These are phyloP conservation scores for Marmota monax DNA, from an alignment of 2,113 vertebrate genomes.

Conservation along the genomic window DNA sequence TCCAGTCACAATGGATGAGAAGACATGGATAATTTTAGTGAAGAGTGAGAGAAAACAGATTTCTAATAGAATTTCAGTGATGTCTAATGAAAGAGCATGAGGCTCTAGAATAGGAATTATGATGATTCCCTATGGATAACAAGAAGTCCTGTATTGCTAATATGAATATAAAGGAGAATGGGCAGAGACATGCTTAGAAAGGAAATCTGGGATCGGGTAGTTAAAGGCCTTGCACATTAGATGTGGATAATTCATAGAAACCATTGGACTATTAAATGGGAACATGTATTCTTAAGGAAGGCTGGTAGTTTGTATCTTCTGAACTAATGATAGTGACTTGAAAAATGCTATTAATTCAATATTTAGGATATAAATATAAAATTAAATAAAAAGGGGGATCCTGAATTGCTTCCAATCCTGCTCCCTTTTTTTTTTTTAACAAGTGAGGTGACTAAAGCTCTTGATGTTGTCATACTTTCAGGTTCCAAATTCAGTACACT, in stretches of 20 bases:
- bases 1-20: not conserved
- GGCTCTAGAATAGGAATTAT: not conserved
- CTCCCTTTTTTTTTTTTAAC: not conserved
- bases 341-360: not conserved
- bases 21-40: not conserved
- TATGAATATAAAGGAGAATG: not conserved
- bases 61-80: not conserved
- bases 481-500: not conserved
- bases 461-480: not conserved
- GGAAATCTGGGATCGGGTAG: not conserved
- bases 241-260: not conserved
- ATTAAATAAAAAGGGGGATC: not conserved
- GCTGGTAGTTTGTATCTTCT: not conserved
- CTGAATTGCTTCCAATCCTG: fast-evolving
- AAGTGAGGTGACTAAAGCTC: not conserved
- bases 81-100: not conserved
- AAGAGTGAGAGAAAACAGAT: not conserved
- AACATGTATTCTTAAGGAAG: not conserved
- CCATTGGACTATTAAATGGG: no score
- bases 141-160: not conserved
- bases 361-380: not conserved
- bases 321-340: not conserved
- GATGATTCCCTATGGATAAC: not conserved
- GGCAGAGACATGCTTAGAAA: not conserved
- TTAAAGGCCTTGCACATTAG: no score